Conservation (phyloP, 2,888 invertebrate genomes). For the Meiosimyza decipiens region DNA sequence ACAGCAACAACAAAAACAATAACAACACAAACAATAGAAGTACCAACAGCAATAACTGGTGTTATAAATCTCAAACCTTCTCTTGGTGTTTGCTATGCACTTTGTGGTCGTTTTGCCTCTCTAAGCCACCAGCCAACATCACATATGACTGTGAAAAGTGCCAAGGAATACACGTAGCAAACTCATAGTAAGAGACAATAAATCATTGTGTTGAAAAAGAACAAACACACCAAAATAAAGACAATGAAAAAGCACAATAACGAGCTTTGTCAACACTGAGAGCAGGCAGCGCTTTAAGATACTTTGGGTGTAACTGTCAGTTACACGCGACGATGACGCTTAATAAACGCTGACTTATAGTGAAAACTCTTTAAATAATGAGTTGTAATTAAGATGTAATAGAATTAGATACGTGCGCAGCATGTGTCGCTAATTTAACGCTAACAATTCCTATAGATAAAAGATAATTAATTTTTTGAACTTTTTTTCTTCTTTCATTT, state of each 20-base stretch:
- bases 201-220: conserved; percentile 1
- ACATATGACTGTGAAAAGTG: conserved; percentile 2
- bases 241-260: neutral
- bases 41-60: conserved; percentile 3
- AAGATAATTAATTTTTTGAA: no score
- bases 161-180: neutral
- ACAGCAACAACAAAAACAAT: neutral
- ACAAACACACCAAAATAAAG: neutral
- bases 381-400: neutral
- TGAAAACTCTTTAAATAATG: conserved; percentile 12
- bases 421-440: neutral
- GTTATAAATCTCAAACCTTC: conserved; percentile 10
- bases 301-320: no score
- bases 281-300: no score
- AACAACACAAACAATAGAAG: neutral
- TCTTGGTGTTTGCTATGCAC: neutral
- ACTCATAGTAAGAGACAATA: conserved; percentile 2
- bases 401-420: conserved; percentile 7
- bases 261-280: no score
- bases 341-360: neutral
- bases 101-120: neutral
- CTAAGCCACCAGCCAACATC: neutral
- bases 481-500: no score
- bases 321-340: no score
- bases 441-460: no score